Evolutionary conservation across 2,113 vertebrate genomes (phyloP).

Genomic region (Dolichotis patagonum): DNA sequence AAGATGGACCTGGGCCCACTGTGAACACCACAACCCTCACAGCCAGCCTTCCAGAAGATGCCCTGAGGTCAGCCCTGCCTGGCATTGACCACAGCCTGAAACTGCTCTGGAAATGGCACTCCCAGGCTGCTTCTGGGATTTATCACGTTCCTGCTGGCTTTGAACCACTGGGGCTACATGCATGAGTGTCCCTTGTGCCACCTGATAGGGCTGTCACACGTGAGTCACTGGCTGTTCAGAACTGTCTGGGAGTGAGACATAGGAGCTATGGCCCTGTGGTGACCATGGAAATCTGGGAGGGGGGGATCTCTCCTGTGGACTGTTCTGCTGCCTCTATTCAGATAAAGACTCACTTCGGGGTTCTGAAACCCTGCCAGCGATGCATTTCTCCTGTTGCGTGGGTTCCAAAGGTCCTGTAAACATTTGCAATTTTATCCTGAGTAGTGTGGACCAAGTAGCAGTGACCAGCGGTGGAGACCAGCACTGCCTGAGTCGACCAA

Average conservation of each 20-base stretch:
- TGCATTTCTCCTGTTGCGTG: background rate
- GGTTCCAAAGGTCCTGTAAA: background rate
- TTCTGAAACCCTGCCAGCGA: background rate
- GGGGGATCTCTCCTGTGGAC: background rate
- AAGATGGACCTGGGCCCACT: background rate
- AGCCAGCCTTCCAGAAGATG: background rate
- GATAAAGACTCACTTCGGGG: background rate
- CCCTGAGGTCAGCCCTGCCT: background rate
- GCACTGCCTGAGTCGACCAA: fast-evolving
- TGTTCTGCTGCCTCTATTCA: background rate
- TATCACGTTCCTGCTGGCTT: background rate
- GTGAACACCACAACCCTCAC: background rate
- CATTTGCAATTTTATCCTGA: background rate
- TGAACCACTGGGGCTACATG: background rate
- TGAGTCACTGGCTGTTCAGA: background rate
- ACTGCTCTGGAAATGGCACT: background rate
- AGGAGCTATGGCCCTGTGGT: background rate
- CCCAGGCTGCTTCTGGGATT: background rate
- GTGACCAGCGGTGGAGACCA: background rate
- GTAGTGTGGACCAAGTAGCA: background rate
- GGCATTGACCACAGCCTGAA: background rate
- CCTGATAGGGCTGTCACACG: background rate
- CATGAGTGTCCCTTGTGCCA: background rate
- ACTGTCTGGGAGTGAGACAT: background rate
- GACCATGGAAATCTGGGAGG: background rate